Conservation (phyloP, 2,888 invertebrate species). For the Lepeophtheirus nordmannii region DNA sequence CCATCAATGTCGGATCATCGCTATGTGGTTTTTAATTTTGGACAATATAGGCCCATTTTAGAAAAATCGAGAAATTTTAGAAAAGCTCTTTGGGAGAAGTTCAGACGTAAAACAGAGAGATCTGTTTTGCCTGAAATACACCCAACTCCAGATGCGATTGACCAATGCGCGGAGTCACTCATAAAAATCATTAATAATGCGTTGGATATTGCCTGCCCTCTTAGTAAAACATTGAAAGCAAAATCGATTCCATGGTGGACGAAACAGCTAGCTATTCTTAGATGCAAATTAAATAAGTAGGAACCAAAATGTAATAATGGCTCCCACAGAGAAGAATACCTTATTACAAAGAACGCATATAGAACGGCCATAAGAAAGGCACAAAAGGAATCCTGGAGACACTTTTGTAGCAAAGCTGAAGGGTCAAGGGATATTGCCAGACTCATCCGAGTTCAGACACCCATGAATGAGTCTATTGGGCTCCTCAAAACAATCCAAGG, state of each 20-base stretch:
- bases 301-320: background rate
- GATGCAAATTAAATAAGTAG: background rate
- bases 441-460: background rate
- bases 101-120: background rate
- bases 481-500: background rate
- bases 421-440: background rate
- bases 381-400: background rate
- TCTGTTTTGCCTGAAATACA: background rate
- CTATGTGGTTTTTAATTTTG: background rate
- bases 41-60: background rate
- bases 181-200: background rate
- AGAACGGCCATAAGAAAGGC: background rate
- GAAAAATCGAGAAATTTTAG: background rate
- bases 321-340: background rate
- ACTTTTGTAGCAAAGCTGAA: background rate
- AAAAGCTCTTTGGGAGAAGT: background rate
- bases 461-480: background rate
- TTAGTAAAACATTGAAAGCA: background rate
- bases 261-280: background rate
- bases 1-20: background rate
- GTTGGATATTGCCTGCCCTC: background rate
- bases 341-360: background rate
- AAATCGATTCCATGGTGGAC: background rate
- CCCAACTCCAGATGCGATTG: background rate
- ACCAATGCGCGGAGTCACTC: background rate